Conservation (phyloP, 1,140 invertebrate genomes). For the Aphelenchoides fujianensis region DNA sequence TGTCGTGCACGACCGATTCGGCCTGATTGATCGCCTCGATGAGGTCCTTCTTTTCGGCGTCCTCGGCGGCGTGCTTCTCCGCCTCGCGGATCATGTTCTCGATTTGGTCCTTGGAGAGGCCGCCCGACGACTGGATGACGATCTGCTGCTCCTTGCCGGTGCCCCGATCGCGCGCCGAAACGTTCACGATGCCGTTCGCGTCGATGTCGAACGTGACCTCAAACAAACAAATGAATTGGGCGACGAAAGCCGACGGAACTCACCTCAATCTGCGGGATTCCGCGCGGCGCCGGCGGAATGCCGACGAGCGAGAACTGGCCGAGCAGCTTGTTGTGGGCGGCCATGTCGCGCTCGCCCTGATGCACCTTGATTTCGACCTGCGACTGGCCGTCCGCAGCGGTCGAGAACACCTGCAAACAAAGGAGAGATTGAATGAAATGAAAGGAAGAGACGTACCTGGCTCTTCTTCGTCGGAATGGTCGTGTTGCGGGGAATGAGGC, state of each 20-base stretch:
- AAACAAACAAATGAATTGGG: slow-evolving; percentile 87
- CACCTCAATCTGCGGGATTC: slow-evolving; percentile 69
- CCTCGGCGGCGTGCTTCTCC: slow-evolving; percentile 87
- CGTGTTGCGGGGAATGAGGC: slow-evolving; percentile 86
- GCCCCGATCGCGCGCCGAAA: slow-evolving; percentile 93
- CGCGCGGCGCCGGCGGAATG: slow-evolving; percentile 61
- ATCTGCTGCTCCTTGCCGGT: slow-evolving; percentile 99
- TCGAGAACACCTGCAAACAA: slow-evolving; percentile 75
- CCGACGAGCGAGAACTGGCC: slow-evolving; percentile 83
- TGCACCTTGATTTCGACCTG: slow-evolving; percentile 92
- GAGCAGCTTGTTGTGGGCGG: slow-evolving; percentile 82
- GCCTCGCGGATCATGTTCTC: slow-evolving; percentile 99
- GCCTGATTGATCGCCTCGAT: slow-evolving; percentile 95
- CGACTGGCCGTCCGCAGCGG: slow-evolving; percentile 88
- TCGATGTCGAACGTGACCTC: slow-evolving; percentile 99
- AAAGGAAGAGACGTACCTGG: slow-evolving; percentile 68
- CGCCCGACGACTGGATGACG: slow-evolving; percentile 97
- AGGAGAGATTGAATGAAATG: neutral
- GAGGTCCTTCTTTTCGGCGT: slow-evolving; percentile 82
- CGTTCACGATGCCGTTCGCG: slow-evolving; percentile 98
- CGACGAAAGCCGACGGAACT: slow-evolving; percentile 85
- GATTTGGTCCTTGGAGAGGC: slow-evolving; percentile 97
- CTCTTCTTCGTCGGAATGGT: slow-evolving; percentile 97
- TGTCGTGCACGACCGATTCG: slow-evolving; percentile 93
- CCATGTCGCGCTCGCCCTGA: slow-evolving; percentile 96